A percentile compares a stretch with the other conserved stretches of the same genome.
These are phyloP conservation scores for Antheraea mylitta DNA, from an alignment of 1,140 invertebrate species.

Conservation along the genomic window DNA sequence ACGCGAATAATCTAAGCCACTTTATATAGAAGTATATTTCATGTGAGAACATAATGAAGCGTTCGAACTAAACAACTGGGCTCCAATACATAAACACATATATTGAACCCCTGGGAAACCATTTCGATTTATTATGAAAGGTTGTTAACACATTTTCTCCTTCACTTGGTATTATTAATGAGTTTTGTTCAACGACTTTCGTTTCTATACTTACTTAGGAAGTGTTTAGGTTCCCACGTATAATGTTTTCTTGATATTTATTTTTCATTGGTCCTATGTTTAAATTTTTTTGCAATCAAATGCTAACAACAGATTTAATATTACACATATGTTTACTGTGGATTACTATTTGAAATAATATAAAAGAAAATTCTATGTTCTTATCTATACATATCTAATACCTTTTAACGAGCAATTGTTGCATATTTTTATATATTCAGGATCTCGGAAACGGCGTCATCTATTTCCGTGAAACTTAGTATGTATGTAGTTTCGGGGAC, in stretches of 20 bases:
- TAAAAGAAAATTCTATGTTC: too few relatives aligned
- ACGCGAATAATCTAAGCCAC: too few relatives aligned
- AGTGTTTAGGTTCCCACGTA: not conserved
- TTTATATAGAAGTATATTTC: not conserved
- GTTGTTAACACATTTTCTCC: slow-evolving; percentile 6
- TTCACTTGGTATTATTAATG: slow-evolving; percentile 11
- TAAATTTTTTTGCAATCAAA: too few relatives aligned
- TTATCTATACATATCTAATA: too few relatives aligned
- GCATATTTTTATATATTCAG: too few relatives aligned
- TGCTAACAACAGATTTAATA: too few relatives aligned
- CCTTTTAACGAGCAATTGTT: too few relatives aligned
- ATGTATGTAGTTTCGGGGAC: too few relatives aligned
- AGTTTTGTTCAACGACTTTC: slow-evolving; percentile 12
- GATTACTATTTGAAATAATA: too few relatives aligned
- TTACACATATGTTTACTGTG: too few relatives aligned
- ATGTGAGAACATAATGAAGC: not conserved
- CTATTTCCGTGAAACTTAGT: too few relatives aligned
- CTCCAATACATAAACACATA: not conserved
- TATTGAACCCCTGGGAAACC: not conserved
- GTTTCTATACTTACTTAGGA: not conserved
- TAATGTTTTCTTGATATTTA: not conserved
- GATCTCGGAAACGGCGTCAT: too few relatives aligned
- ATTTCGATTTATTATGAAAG: slow-evolving; percentile 3
- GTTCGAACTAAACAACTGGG: not conserved
- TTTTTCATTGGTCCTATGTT: not conserved